phyloP scores from a whole-genome alignment of 2,888 invertebrate genomes.

The Kryphioiulus occultus region DNA sequence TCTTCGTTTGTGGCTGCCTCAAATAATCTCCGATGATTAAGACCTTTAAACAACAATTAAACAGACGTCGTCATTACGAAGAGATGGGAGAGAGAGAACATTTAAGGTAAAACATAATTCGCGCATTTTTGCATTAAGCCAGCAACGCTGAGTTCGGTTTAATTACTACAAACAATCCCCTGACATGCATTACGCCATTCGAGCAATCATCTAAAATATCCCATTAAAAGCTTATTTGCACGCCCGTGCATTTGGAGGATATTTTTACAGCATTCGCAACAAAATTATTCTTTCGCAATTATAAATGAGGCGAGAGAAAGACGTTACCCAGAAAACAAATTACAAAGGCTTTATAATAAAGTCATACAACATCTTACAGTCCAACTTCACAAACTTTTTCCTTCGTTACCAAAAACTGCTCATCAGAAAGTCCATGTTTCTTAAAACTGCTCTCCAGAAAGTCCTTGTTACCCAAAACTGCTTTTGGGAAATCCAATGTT shows the following conservation, averaged over 20 bases:
- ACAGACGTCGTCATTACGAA: not conserved
- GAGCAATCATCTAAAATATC: not conserved
- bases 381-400: no score
- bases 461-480: no score
- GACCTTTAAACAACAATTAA: constrained; percentile 24
- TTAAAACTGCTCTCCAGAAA: no score
- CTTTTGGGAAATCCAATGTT: no score
- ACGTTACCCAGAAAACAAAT: not conserved
- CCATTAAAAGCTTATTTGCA: not conserved
- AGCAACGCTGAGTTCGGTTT: not conserved
- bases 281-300: not conserved
- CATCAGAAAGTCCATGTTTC: no score
- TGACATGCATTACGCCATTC: not conserved
- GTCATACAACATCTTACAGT: not conserved
- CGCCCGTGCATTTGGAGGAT: not conserved
- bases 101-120: not conserved
- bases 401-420: no score
- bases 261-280: not conserved
- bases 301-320: not conserved
- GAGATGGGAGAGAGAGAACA: not conserved
- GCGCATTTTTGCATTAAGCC: not conserved
- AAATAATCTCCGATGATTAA: not conserved
- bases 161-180: constrained; percentile 25
- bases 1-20: not conserved
- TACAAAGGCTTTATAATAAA: not conserved